These are phyloP conservation scores for Garra rufa DNA, from an alignment of 2,113 vertebrate genomes.

Conservation along the genomic window DNA sequence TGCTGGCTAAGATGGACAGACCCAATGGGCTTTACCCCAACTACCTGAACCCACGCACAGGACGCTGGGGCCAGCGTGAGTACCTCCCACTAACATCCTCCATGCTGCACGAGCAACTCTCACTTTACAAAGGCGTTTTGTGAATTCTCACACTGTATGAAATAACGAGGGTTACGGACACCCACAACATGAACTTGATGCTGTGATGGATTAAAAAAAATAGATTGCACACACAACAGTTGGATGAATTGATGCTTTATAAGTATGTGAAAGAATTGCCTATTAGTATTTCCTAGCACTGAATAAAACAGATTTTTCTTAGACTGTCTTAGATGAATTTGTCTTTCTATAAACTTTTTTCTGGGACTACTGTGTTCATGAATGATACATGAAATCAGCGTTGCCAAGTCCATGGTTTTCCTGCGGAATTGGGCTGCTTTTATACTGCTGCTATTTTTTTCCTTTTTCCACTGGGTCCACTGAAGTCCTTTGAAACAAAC, in stretches of 20 bases:
- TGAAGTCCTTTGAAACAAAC: too few relatives aligned
- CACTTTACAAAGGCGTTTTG: not conserved
- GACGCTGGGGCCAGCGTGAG: conserved; percentile 99
- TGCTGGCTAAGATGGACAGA: conserved; percentile 98
- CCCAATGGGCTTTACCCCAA: conserved; percentile 99
- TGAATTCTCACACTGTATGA: not conserved
- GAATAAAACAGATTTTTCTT: not conserved
- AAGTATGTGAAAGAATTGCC: not conserved
- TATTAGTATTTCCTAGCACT: not conserved
- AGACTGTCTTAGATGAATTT: not conserved
- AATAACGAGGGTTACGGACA: not conserved
- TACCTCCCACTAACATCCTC: conserved; percentile 60
- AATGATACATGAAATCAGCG: not conserved
- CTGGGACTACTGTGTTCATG: not conserved
- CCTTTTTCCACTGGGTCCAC: too few relatives aligned
- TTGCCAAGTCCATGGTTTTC: too few relatives aligned
- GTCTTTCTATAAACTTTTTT: not conserved
- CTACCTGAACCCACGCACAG: conserved; percentile 97
- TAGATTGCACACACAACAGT: not conserved
- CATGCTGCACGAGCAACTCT: not conserved
- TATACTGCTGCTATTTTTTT: too few relatives aligned
- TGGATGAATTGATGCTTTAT: not conserved
- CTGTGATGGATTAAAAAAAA: not conserved
- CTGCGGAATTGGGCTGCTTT: too few relatives aligned
- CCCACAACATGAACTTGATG: conserved; percentile 26